Evolutionary conservation across 2,113 vertebrate genomes (phyloP).

Genomic region (Megaceryle torquata): DNA sequence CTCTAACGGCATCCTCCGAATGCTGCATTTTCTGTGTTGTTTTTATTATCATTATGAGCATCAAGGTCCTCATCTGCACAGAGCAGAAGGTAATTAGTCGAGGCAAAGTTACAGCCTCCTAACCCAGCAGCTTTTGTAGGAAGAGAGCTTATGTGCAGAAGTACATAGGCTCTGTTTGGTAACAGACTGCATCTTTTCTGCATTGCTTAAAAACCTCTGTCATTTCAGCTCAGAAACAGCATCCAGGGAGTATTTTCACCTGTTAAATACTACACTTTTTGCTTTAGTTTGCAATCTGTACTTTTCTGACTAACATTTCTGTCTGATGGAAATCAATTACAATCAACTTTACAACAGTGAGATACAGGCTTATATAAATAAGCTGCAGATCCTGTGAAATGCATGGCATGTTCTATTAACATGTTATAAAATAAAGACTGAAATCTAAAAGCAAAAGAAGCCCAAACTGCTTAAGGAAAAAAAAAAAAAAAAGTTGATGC

Average conservation of each 20-base stretch:
- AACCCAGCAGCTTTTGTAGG: neutral
- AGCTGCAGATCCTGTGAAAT: neutral
- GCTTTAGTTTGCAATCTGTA: neutral
- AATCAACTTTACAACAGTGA: neutral
- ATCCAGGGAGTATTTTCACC: neutral
- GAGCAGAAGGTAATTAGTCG: neutral
- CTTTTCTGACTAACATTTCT: neutral
- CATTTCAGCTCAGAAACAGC: neutral
- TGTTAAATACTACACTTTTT: neutral
- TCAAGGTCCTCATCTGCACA: neutral
- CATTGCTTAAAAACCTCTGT: neutral
- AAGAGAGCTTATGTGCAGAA: neutral
- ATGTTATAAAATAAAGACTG: neutral
- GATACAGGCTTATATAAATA: neutral
- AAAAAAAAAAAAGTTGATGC: neutral
- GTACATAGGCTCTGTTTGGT: neutral
- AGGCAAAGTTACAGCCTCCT: neutral
- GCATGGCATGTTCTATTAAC: neutral
- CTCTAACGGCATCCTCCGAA: neutral
- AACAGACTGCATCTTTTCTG: neutral
- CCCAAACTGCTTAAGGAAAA: neutral
- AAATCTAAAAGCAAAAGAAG: neutral
- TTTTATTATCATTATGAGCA: neutral
- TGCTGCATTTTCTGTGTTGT: neutral
- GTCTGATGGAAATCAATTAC: neutral